These are phyloP conservation scores for Saiga tatarica DNA, from an alignment of 2,113 vertebrate genomes.

Conservation along the genomic window DNA sequence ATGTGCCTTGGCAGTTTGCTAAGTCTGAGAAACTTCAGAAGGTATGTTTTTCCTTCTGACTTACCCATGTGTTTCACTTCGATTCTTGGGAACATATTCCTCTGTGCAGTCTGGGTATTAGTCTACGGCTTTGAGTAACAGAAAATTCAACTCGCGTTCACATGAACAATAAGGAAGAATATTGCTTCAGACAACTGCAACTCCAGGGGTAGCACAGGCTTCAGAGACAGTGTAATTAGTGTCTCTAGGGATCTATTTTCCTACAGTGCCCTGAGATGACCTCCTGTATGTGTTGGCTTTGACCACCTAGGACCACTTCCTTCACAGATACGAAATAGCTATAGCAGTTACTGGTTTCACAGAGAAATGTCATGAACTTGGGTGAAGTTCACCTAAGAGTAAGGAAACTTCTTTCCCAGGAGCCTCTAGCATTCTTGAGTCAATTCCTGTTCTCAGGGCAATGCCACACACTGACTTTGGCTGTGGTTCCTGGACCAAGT, in stretches of 20 bases:
- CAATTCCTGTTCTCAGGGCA: background rate
- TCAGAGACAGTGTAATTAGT: background rate
- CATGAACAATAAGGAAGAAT: background rate
- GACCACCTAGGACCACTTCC: background rate
- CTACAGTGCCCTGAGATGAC: background rate
- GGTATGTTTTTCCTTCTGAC: slow-evolving; percentile 66
- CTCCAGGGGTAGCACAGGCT: background rate
- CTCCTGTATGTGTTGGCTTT: background rate
- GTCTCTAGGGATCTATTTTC: background rate
- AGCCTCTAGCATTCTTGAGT: background rate
- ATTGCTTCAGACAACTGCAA: background rate
- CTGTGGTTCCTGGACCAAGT: background rate
- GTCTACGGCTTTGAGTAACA: slow-evolving; percentile 32
- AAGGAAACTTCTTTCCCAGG: background rate
- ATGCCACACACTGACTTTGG: background rate
- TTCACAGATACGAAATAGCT: background rate
- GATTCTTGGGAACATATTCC: slow-evolving; percentile 61
- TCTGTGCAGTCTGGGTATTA: slow-evolving; percentile 18
- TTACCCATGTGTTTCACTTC: slow-evolving; percentile 66
- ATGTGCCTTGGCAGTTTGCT: slow-evolving; percentile 66
- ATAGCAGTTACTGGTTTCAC: background rate
- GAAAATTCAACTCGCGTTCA: background rate
- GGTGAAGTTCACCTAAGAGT: background rate
- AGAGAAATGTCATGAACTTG: background rate
- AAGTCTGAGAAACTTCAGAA: slow-evolving; percentile 70